Conservation (phyloP, 1,140 invertebrate species). For the Eumeta japonica region DNA sequence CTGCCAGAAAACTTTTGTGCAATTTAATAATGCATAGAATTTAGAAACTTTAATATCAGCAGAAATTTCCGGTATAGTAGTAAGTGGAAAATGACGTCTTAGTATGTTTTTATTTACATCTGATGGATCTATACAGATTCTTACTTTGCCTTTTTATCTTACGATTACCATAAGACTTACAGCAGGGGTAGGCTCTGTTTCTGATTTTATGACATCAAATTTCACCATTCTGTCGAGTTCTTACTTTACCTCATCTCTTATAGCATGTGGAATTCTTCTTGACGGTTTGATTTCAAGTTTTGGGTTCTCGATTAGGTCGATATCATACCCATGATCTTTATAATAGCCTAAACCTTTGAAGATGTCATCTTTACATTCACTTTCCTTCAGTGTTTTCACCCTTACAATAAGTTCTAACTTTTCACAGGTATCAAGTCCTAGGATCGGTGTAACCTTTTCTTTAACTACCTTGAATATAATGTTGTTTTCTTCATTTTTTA, state of each 20-base stretch:
- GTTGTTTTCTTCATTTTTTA: conserved; percentile 10
- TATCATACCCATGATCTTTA: conserved; percentile 9
- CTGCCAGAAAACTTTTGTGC: conserved; percentile 17
- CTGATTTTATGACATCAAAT: too few species aligned
- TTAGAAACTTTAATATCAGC: too few species aligned
- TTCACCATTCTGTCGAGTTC: conserved; percentile 15
- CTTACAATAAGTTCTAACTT: too few species aligned
- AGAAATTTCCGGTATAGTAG: conserved; percentile 11
- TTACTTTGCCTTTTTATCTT: conserved; percentile 15
- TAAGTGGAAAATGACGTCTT: too few species aligned
- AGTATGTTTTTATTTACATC: too few species aligned
- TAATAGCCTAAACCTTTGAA: conserved; percentile 12
- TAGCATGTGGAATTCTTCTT: conserved; percentile 10
- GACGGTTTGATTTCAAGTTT: too few species aligned
- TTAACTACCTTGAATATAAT: conserved; percentile 11
- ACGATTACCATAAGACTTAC: conserved; percentile 13
- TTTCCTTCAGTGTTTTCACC: conserved; percentile 8
- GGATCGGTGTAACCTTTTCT: too few species aligned
- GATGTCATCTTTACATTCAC: conserved; percentile 10
- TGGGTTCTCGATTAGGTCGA: too few species aligned
- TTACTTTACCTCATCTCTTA: too few species aligned
- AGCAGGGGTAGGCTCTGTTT: conserved; percentile 12
- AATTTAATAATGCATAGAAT: conserved; percentile 17
- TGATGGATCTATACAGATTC: conserved; percentile 16
- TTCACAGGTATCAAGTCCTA: conserved; percentile 11